Evolutionary conservation across 92 coral and sea anemone species (phyloP).

Genomic region (Porites divaricata): DNA sequence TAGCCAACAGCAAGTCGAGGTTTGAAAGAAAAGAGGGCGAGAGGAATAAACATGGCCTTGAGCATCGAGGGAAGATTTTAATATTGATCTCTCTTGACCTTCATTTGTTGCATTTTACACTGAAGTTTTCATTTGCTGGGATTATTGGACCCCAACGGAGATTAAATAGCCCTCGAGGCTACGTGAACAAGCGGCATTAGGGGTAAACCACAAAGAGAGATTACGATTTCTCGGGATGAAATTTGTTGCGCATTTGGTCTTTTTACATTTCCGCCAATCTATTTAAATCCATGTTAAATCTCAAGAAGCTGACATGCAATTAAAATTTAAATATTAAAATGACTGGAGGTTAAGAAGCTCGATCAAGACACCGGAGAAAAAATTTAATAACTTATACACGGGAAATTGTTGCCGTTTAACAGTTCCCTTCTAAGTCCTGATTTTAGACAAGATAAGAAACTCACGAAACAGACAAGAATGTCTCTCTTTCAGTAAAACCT

Average conservation of each 20-base stretch:
- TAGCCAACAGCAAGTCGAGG: background rate
- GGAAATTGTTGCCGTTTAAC: constrained; percentile 41
- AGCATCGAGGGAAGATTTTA: background rate
- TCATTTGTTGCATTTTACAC: background rate
- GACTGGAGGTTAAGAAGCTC: constrained; percentile 10
- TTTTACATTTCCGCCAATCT: constrained; percentile 38
- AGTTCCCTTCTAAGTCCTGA: constrained; percentile 20
- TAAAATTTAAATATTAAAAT: constrained; percentile 15
- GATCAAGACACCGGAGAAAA: background rate
- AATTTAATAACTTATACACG: background rate
- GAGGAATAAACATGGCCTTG: background rate
- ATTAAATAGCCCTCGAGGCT: constrained; percentile 12
- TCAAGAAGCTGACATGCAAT: constrained; percentile 16
- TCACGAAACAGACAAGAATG: constrained; percentile 12
- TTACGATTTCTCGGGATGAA: constrained; percentile 22
- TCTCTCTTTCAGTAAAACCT: background rate
- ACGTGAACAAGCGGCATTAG: constrained; percentile 22
- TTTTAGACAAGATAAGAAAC: constrained; percentile 4
- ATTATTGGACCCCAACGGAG: constrained; percentile 23
- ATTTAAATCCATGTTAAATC: constrained; percentile 41
- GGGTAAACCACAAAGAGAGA: constrained; percentile 45
- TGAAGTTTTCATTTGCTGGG: constrained; percentile 3
- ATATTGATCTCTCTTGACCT: constrained; percentile 6
- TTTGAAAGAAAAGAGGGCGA: background rate
- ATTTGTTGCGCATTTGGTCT: constrained; percentile 39